Evolutionary conservation across 2,888 invertebrate species (phyloP), one percentile per base, ranked within the genome.

Genomic region (Girardia tigrina): DNA sequence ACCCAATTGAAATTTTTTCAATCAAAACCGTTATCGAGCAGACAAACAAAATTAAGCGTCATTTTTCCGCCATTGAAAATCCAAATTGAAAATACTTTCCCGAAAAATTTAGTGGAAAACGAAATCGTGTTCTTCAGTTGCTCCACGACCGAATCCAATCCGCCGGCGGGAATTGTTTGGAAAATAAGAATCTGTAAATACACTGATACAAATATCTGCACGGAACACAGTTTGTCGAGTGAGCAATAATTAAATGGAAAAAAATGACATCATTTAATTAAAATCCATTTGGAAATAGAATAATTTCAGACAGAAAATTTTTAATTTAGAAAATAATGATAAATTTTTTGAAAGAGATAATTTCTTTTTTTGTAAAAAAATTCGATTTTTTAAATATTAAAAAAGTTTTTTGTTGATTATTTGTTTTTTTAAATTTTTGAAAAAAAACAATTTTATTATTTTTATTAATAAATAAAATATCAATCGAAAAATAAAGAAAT

Each of bases 31-130:
- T n/a, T 56, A 4, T 20, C 8, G n/a, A 20, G 20, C 23, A 56
- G 23, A 56, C n/a, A n/a, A 23, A 56, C 23, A 56, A 56, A 56
- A 56, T 4, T 56, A n/a, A 56, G 20, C 4, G 56, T 56, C 6
- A 23, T 56, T 56, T 56, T 56, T 56, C 56, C 56, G 4, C 56
- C 56, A 8, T 56, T 56, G n/a, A 56, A 56, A 56, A 56, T 56
- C 4, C n/a, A 56, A 56, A 56, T 56, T n/a, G 56, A 56, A n/a
- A 4, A 56, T 56, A 56, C n/a, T 56, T 56, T 56, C n/a, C 56
- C 56, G n/a, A 56, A 56, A 56, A 12, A 56, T 56, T 16, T 56
- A 56, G n/a, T 56, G n/a, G 56, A 56, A 56, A 56, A 56, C 23
- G 56, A 56, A 56, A n/a, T 20, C 23, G n/a, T 56, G n/a, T n/a